Base-by-base conservation (phyloP, 2,888 invertebrate species). In the Pseudoips prasinana region DNA sequence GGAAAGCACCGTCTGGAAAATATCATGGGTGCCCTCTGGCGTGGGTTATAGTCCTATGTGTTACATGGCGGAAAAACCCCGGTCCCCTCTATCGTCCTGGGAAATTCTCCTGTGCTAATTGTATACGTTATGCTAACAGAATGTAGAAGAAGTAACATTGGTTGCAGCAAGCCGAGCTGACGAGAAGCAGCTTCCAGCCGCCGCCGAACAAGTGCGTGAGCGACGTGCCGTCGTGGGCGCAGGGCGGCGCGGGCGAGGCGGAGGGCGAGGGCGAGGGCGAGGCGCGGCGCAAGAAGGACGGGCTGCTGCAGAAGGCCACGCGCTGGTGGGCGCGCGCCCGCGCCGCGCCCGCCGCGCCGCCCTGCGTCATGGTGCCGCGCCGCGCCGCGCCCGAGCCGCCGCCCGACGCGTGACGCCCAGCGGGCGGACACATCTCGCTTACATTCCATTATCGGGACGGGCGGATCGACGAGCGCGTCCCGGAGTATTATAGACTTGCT, bases 171-270 rank as follows among this genome's bases (percentile, higher is more conserved):
- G 91, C 91, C 79, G 92, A 92, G 86, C 90, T 92, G 85, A 92
- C 91, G 71, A 90, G 91, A 73, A 91, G 91, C 77, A 91, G 91
- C 64, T 90, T 92, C 53, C 91, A 91, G 78, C 91, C 92, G 64
- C 92, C 92, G 61, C 92, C 92, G 68, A 92, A 92, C 84, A 92
- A 92, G 79, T 91, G 91, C 77, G 91, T 92, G 75, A 90, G 90
- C 86, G 92, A 92, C 88, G 91, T 92, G 77, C 92, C 92, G 64
- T 91, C 90, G 73, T 89, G 88, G 88, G 86, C 87, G 61, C 14
- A 3, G 11, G 81, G 73, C 53, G 70, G 63, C 42, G 67, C 59
- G 53, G 67, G 52, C 40, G 36, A 33, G 62, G 52, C 56, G 14
- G 14, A 14, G 39, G 57, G 51, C 44, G 57, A 47, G 52, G 35